Evolutionary conservation across 2,113 vertebrate species (phyloP).

Genomic region (Antidorcas marsupialis): DNA sequence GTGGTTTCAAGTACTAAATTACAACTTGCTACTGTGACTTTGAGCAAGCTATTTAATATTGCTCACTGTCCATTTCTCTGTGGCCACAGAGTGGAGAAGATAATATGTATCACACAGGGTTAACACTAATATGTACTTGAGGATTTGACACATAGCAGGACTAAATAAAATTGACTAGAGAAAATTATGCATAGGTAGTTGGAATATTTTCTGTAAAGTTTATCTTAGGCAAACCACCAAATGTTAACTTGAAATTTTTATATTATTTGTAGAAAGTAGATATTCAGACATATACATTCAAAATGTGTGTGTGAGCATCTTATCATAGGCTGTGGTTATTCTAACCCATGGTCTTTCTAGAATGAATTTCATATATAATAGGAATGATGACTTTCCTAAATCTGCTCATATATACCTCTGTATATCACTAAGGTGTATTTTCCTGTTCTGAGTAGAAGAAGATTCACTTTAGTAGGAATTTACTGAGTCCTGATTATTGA

Average conservation of each 20-base stretch:
- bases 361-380: neutral
- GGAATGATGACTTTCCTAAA: neutral
- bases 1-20: neutral
- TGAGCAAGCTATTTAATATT: neutral
- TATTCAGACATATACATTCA: neutral
- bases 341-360: neutral
- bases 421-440: neutral
- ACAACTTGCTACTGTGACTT: neutral
- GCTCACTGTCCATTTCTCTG: neutral
- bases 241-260: conserved; percentile 3
- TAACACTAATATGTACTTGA: neutral
- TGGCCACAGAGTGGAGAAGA: neutral
- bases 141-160: neutral
- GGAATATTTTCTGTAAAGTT: neutral
- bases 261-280: neutral
- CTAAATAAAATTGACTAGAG: neutral
- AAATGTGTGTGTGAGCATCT: neutral
- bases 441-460: neutral
- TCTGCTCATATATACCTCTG: neutral
- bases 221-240: neutral
- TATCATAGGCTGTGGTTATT: neutral
- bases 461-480: neutral
- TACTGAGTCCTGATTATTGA: neutral
- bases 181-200: neutral
- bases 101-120: neutral